phyloP scores from a whole-genome alignment of 2,113 vertebrate genomes.

The Aythya baeri region DNA sequence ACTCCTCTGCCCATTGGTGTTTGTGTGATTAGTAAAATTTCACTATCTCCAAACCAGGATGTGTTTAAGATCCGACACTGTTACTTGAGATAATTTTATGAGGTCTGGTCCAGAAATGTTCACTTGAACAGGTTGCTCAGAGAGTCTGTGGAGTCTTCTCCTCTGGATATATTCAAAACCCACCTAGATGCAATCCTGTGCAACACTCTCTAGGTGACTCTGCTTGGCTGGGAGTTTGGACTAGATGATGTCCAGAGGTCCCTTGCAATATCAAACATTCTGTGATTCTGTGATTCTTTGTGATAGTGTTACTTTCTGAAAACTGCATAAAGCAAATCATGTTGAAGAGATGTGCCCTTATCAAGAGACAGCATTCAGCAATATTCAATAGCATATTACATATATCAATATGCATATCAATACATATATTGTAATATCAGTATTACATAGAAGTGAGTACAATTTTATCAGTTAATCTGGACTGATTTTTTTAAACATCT shows the following conservation, averaged over 20 bases:
- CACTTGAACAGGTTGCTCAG: too few species aligned
- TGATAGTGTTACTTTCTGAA: background rate
- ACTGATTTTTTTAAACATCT: background rate
- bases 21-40: background rate
- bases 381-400: background rate
- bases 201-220: too few species aligned
- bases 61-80: background rate
- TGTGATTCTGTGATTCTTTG: too few species aligned
- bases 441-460: background rate
- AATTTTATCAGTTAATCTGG: background rate
- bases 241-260: too few species aligned
- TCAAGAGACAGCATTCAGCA: background rate
- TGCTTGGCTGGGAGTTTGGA: too few species aligned
- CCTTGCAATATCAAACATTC: too few species aligned
- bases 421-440: too few species aligned
- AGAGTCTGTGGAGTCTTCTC: too few species aligned
- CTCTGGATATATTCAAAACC: too few species aligned
- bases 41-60: background rate
- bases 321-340: background rate
- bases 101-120: background rate
- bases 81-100: background rate
- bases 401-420: too few species aligned
- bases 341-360: background rate
- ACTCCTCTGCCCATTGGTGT: background rate
- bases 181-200: too few species aligned